Evolutionary conservation across 1,140 invertebrate species (phyloP), one percentile per base, ranked within the genome.

Genomic region (Drosophila trapezifrons): DNA sequence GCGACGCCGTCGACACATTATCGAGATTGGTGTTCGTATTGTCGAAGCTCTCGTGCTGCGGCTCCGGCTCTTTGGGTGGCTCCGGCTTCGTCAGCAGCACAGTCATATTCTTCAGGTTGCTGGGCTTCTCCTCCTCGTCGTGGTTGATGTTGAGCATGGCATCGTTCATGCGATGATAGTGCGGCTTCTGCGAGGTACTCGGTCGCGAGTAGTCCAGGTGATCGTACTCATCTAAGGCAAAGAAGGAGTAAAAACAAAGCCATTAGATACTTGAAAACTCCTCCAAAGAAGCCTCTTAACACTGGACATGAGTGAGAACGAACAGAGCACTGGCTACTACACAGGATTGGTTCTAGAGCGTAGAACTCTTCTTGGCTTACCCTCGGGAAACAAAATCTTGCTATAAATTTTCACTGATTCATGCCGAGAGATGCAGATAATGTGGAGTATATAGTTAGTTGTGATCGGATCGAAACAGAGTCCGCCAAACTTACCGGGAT

Each of bases 161-260:
- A 35, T 92, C 89, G 56, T 92, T 91, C 91, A 92, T 92, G 71
- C 95, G 93, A 90, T 97, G 97, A 92, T 97, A 98, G 84, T 97
- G 96, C 4, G 96, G 95, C 89, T 97, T 97, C 93, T 95, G 95
- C 18, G 95, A 95, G 76, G 95, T 96, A 10, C 94, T 94, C 1
- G 97, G 96, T 62, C 97, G 94, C 13, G 95, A 96, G 89, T 97
- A 97, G 90, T 97, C 96, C 63, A 98, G 92, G 90, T 97, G 96
- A 92, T 98, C 97, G 79, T 98, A 98, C 90, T 96, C 96, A 90
- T 89, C 77, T 87, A 76, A 80, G 45, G 20, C 60, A 27, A 20
- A 29, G 64, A 38, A 29, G 29, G 37, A 62, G 49, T 1, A 27
- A 25, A 57, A 35, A 4, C 2, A 10, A 22, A 9, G 18, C 0